Evolutionary conservation across 2,113 vertebrate genomes (phyloP).

Genomic region (Choloepus hoffmanni): DNA sequence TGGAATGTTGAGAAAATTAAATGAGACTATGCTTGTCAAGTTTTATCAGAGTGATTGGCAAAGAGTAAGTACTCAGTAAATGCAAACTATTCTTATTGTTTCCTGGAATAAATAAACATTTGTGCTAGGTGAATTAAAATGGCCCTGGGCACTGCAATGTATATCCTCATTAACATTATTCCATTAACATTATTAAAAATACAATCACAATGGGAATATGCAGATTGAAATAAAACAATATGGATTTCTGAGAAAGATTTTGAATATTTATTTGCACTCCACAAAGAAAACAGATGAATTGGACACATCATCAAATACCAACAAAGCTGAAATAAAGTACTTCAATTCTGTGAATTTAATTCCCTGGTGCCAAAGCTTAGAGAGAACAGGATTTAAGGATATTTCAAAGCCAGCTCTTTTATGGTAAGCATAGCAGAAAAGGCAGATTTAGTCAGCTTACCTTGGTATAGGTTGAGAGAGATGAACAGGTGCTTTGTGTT

Average conservation of each 20-base stretch:
- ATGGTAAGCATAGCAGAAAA: background rate
- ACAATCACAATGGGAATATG: background rate
- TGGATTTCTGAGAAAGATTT: background rate
- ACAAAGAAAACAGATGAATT: background rate
- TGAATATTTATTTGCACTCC: background rate
- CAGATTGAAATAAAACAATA: background rate
- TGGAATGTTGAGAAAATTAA: background rate
- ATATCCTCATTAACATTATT: background rate
- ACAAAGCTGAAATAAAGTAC: constrained; percentile 9
- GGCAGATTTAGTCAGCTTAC: background rate
- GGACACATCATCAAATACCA: background rate
- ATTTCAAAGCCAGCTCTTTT: background rate
- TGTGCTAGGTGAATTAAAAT: constrained; percentile 29
- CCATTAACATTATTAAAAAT: constrained; percentile 40
- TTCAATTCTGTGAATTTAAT: constrained; percentile 39
- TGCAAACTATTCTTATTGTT: background rate
- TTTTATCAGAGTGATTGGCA: background rate
- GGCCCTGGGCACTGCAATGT: too few species aligned
- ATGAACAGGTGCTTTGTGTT: background rate
- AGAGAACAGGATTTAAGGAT: background rate
- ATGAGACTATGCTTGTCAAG: background rate
- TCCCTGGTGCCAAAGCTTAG: background rate
- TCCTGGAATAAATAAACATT: background rate
- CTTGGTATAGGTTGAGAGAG: background rate
- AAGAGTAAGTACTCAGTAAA: background rate